Base-by-base conservation (phyloP, 2,113 vertebrate species). In the Chunga burmeisteri region DNA sequence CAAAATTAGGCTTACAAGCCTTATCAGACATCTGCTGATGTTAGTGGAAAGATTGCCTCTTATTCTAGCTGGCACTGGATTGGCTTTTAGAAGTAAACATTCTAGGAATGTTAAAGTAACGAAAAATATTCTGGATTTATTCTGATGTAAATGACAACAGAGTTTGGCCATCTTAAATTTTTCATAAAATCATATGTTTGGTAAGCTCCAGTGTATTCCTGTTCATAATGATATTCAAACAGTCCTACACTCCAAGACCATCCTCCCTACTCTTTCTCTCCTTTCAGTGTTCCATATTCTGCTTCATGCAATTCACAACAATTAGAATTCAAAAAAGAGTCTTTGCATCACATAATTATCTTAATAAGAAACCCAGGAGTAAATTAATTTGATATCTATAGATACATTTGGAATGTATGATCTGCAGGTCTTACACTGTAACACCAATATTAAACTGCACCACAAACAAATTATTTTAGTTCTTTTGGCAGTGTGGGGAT, bases 331-430 rank as follows among this genome's bases (percentile, higher is more conserved):
- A 8, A 27, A 44, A 30, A 53, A 88, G 81, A 66, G 30, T 30
- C 25, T 96, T 95, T 91, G 26, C 11, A 84, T 68, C 58, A 75
- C 65, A 49, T 90, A 95, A 95, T 77, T 96, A 17, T 84, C 56
- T 81, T 90, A 94, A 79, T 50, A 97, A 91, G 82, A 96, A 96
- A 87, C 66, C 59, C 32, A 91, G 79, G 55, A 92, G 74, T 84
- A 98, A 97, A 96, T 82, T 94, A 92, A 96, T 96, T 94, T 93
- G 38, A 94, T 95, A 82, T 59, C 19, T 87, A 88, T 10, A 81
- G 79, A 86, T 89, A 50, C 50, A 81, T 75, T 85, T 78, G 18
- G 30, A 80, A 59, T 93, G 21, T 80, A 47, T 25, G 40, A 83
- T 91, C 50, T 66, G 29, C 81, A n/a, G 44, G 32, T 88, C 90